Conservation (phyloP, 2,888 invertebrate species). For the Geophilus truncorum region DNA sequence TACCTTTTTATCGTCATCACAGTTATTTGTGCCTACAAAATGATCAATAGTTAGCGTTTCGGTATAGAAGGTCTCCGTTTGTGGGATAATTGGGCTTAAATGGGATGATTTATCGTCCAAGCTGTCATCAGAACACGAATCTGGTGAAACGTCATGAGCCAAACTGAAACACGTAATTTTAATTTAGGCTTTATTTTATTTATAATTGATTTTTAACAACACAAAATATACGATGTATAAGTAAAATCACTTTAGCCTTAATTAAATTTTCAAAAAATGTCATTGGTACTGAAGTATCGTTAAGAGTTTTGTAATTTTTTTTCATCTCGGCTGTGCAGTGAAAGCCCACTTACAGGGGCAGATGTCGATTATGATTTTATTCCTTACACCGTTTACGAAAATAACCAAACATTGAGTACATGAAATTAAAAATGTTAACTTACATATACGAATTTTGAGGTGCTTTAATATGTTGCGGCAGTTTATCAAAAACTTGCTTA, state of each 20-base stretch:
- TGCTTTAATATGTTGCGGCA: conserved; percentile 70
- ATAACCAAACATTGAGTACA: background rate
- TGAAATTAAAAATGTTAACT: conserved; percentile 44
- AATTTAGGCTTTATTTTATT: background rate
- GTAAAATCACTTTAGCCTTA: too few species aligned
- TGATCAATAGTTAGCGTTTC: background rate
- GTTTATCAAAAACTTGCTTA: conserved; percentile 74
- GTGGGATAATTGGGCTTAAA: background rate
- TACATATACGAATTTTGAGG: conserved; percentile 84
- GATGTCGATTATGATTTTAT: background rate
- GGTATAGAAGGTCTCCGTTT: background rate
- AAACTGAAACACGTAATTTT: background rate
- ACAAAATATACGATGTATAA: too few species aligned
- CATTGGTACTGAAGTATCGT: too few species aligned
- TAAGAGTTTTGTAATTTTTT: too few species aligned
- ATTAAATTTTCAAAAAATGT: too few species aligned
- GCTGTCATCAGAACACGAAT: background rate
- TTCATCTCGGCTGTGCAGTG: background rate
- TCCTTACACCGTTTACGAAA: background rate
- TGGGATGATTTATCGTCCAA: background rate
- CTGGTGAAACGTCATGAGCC: background rate
- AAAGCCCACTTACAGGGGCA: background rate
- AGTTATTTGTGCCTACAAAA: background rate
- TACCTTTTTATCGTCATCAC: background rate
- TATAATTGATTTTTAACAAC: too few species aligned